A percentile compares a stretch with the other conserved stretches of the same genome.
These are phyloP conservation scores for Thera obeliscata DNA, from an alignment of 2,888 invertebrate species.

Conservation along the genomic window DNA sequence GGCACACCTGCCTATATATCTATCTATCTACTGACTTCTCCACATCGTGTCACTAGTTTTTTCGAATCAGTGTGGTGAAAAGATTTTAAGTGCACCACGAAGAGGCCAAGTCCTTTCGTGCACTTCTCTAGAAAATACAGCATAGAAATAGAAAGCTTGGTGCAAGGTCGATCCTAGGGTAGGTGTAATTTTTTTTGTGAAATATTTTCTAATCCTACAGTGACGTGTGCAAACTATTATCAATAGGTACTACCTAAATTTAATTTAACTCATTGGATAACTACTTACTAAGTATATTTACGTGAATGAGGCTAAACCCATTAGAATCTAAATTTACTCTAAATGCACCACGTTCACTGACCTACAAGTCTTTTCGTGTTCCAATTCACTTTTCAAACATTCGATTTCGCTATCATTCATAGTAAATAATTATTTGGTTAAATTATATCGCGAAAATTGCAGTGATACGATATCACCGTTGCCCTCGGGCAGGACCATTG, in stretches of 20 bases:
- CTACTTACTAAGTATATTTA: neutral
- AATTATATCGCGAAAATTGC: constrained; percentile 35
- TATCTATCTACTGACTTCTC: no score
- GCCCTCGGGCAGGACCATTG: constrained; percentile 87
- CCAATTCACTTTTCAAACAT: constrained; percentile 73
- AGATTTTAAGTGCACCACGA: no score
- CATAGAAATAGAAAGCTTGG: no score
- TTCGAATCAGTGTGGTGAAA: no score
- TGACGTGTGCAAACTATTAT: no score
- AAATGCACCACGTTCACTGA: constrained; percentile 46
- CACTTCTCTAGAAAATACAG: no score
- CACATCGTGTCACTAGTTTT: no score
- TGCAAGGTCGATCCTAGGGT: no score
- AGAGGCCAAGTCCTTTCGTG: no score
- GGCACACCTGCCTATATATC: no score
- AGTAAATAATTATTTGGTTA: constrained; percentile 37
- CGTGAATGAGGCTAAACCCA: constrained; percentile 8
- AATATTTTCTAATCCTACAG: no score
- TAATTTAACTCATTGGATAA: neutral
- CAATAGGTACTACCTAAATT: neutral
- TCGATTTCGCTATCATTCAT: constrained; percentile 80
- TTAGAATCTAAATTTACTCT: constrained; percentile 13
- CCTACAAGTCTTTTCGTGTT: constrained; percentile 79
- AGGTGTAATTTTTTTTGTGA: no score
- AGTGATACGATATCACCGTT: constrained; percentile 80